Conservation (phyloP, 64 coral and sea anemone genomes). For the Actinia equina region DNA sequence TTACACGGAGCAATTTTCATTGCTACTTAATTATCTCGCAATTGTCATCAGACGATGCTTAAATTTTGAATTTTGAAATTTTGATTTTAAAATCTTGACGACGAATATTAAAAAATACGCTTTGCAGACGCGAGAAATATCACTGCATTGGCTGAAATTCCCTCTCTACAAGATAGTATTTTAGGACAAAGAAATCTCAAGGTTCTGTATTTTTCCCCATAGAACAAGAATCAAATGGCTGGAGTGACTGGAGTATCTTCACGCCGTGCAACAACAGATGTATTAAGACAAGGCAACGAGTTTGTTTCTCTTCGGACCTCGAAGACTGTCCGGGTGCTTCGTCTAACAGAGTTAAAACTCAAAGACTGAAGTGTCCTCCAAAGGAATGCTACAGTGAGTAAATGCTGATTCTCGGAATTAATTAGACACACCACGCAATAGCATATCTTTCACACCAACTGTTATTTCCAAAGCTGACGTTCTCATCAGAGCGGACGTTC, state of each 20-base stretch:
- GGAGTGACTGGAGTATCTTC: conserved; percentile 80
- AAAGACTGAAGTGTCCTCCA: conserved; percentile 51
- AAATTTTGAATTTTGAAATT: too few species aligned
- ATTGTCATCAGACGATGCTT: too few species aligned
- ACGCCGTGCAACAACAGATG: conserved; percentile 84
- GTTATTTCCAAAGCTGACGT: too few species aligned
- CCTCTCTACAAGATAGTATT: too few species aligned
- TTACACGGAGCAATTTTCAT: too few species aligned
- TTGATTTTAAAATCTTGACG: too few species aligned
- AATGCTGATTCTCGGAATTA: not conserved
- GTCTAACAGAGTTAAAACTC: conserved; percentile 66
- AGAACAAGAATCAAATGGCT: conserved; percentile 42
- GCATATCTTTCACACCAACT: too few species aligned
- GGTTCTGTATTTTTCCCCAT: not conserved
- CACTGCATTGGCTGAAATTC: too few species aligned
- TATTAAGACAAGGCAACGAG: conserved; percentile 72
- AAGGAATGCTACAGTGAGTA: conserved; percentile 66
- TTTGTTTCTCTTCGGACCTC: conserved; percentile 55
- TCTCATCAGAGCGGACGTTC: too few species aligned
- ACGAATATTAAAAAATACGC: too few species aligned
- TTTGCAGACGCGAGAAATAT: too few species aligned
- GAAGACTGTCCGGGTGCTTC: conserved; percentile 65
- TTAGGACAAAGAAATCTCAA: not conserved
- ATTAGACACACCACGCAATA: not conserved
- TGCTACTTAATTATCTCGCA: too few species aligned